Conservation (phyloP, 1,140 invertebrate species). For the Triops longicaudatus region DNA sequence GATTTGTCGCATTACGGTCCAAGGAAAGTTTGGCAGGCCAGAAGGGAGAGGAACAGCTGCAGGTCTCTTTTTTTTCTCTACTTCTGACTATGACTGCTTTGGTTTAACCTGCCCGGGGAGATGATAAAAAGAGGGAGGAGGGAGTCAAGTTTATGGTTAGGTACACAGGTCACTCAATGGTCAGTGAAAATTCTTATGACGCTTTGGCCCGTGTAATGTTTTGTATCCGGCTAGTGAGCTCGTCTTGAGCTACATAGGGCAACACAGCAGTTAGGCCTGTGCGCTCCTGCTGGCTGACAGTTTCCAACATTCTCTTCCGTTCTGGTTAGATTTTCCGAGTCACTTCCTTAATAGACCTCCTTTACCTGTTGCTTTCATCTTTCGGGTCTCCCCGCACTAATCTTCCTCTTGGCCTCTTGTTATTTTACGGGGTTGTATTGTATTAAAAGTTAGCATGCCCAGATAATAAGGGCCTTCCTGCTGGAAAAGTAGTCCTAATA, state of each 20-base stretch:
- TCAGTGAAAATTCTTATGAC: background rate
- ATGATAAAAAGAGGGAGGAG: background rate
- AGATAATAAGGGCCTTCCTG: slow-evolving; percentile 11
- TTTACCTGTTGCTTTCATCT: background rate
- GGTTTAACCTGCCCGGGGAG: background rate
- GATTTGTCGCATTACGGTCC: no score
- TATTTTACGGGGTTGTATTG: background rate
- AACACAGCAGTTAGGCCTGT: background rate
- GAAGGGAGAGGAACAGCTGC: no score
- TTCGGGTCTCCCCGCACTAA: background rate
- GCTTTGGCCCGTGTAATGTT: background rate
- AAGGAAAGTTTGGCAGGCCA: no score
- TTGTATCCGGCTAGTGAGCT: background rate
- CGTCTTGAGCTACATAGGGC: background rate
- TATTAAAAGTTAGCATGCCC: slow-evolving; percentile 8
- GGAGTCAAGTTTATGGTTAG: background rate
- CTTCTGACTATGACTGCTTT: background rate
- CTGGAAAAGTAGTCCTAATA: slow-evolving; percentile 6
- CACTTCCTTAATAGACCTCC: slow-evolving; percentile 9
- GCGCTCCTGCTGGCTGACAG: background rate
- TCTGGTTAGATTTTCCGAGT: background rate
- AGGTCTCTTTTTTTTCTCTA: no score
- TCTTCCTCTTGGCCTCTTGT: background rate
- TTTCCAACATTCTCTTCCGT: background rate
- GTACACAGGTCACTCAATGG: background rate